phyloP scores from a whole-genome alignment of 2,113 vertebrate species.

The Cyprinus carpio region DNA sequence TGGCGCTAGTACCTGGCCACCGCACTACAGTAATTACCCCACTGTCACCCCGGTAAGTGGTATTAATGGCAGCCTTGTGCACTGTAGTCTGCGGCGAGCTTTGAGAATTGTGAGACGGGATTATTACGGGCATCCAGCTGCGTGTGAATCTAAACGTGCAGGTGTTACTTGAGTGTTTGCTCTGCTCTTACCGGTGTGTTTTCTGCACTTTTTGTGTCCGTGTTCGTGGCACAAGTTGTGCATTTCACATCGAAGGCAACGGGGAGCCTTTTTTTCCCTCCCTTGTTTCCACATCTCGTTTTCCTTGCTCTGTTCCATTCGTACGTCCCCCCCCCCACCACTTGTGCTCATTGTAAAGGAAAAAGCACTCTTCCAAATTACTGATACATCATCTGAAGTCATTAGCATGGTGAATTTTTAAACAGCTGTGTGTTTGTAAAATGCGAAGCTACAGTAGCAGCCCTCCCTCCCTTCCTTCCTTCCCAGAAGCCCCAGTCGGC shows the following conservation, averaged over 20 bases:
- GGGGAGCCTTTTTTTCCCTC: not conserved
- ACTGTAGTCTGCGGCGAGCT: constrained; percentile 84
- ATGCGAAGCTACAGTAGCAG: constrained; percentile 63
- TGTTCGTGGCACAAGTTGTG: not conserved
- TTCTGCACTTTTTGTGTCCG: not conserved
- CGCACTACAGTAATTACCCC: constrained; percentile 86
- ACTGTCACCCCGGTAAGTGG: constrained; percentile 93
- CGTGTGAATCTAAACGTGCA: constrained; percentile 20
- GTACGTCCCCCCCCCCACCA: not conserved
- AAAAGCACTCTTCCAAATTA: constrained; percentile 70
- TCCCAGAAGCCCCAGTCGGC: constrained; percentile 38
- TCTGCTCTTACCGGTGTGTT: not conserved
- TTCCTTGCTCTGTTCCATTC: not conserved
- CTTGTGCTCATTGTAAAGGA: constrained; percentile 44
- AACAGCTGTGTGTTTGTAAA: constrained; percentile 82
- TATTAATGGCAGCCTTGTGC: constrained; percentile 90
- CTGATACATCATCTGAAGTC: constrained; percentile 71
- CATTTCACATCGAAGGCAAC: not conserved
- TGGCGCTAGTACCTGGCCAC: constrained; percentile 79
- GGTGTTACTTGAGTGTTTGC: constrained; percentile 13
- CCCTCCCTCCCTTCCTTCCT: not conserved
- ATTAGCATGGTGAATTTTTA: constrained; percentile 81
- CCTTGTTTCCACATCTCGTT: not conserved
- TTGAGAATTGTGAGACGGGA: constrained; percentile 83
- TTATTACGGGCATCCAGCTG: constrained; percentile 82